phyloP scores from a whole-genome alignment of 2,113 vertebrate species.

The Acrocephalus arundinaceus region DNA sequence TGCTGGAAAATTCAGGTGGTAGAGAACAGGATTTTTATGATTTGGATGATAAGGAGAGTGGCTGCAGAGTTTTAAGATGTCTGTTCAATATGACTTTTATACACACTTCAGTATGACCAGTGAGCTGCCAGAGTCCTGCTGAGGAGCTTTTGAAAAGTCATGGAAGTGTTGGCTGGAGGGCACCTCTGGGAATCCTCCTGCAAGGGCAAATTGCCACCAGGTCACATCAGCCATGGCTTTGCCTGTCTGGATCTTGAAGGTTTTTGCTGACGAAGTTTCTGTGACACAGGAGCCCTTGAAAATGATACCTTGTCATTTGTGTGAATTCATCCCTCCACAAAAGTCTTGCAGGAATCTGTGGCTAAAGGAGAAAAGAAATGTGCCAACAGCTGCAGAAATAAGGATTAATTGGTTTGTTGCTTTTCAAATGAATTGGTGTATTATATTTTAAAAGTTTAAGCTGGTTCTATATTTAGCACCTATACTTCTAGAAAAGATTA shows the following conservation, averaged over 20 bases:
- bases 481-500: constrained; percentile 9
- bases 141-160: neutral
- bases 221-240: neutral
- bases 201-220: neutral
- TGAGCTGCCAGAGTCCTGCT: neutral
- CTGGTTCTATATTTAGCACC: constrained; percentile 14
- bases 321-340: neutral
- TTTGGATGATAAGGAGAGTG: neutral
- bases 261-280: neutral
- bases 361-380: neutral
- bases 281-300: neutral
- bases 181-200: neutral
- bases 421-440: neutral
- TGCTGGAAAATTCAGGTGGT: neutral
- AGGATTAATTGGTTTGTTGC: neutral
- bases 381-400: neutral
- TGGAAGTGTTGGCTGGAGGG: neutral
- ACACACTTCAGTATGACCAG: neutral
- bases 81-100: neutral
- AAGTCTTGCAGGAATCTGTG: neutral
- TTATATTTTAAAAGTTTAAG: neutral
- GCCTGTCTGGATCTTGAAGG: neutral
- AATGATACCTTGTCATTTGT: neutral
- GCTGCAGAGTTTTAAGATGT: neutral
- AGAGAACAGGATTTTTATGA: neutral